phyloP scores from a whole-genome alignment of 2,797 vertebrate genomes.

The Myoxocephalus aenaeus region DNA sequence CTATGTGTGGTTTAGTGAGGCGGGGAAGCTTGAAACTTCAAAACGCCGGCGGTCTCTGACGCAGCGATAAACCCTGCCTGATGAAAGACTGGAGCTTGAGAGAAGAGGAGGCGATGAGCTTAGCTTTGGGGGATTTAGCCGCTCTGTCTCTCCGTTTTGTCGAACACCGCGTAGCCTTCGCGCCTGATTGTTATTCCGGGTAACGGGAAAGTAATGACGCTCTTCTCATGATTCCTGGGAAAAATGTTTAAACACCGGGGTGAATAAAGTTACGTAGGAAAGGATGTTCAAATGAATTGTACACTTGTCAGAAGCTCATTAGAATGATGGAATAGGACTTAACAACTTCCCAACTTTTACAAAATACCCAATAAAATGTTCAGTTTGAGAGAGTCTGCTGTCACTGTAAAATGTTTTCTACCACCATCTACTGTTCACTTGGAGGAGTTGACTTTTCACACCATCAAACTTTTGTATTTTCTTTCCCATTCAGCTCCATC shows the following conservation, averaged over 20 bases:
- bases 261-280: not conserved
- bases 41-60: conserved; percentile 62
- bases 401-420: conserved; percentile 78
- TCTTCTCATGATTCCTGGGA: conserved; percentile 48
- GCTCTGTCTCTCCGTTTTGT: conserved; percentile 69
- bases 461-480: not conserved
- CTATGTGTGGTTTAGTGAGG: conserved; percentile 65
- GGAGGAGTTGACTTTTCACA: conserved; percentile 56
- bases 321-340: not conserved
- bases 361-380: not conserved
- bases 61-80: conserved; percentile 69
- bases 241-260: conserved; percentile 29
- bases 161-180: conserved; percentile 55
- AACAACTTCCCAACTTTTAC: not conserved
- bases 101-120: conserved; percentile 72
- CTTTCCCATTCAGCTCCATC: not conserved
- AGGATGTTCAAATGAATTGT: not conserved
- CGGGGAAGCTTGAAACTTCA: conserved; percentile 68
- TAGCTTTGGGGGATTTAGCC: conserved; percentile 80
- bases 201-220: conserved; percentile 48
- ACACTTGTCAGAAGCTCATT: not conserved
- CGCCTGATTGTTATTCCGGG: conserved; percentile 56
- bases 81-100: conserved; percentile 77
- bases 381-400: conserved; percentile 8
- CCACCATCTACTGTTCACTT: conserved; percentile 87